These are phyloP conservation scores for Porites australiensis DNA, from an alignment of 64 coral and sea anemone species.

Conservation along the genomic window DNA sequence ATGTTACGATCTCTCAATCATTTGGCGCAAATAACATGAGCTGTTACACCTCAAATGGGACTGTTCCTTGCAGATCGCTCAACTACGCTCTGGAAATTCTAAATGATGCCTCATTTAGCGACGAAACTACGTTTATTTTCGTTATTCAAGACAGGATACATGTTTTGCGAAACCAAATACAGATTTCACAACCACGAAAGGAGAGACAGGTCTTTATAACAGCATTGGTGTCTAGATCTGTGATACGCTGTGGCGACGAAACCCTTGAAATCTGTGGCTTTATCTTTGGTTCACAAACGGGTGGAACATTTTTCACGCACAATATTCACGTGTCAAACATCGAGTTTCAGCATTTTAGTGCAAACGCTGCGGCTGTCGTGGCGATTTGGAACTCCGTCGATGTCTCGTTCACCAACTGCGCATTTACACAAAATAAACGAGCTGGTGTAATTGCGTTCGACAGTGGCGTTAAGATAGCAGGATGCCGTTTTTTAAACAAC, in stretches of 20 bases:
- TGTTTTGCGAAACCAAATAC: not conserved
- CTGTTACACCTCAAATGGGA: not conserved
- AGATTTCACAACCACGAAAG: conserved; percentile 28
- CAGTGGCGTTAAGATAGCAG: conserved; percentile 63
- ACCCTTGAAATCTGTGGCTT: not conserved
- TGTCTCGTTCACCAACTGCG: conserved; percentile 67
- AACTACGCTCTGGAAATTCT: conserved; percentile 28
- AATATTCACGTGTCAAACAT: conserved; percentile 71
- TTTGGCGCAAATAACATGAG: not conserved
- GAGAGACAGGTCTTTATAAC: conserved; percentile 21
- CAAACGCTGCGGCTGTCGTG: conserved; percentile 54
- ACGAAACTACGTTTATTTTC: conserved; percentile 19
- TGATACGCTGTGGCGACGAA: not conserved
- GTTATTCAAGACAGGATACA: conserved; percentile 28
- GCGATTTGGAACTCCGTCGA: conserved; percentile 71
- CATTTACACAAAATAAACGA: conserved; percentile 69
- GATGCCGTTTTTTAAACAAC: conserved; percentile 72
- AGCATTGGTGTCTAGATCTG: not conserved
- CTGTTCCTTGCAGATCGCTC: conserved; percentile 22
- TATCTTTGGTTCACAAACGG: not conserved
- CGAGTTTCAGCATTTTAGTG: conserved; percentile 64
- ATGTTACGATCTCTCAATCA: conserved; percentile 6
- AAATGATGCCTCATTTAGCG: not conserved
- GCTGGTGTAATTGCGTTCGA: conserved; percentile 78
- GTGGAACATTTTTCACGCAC: not conserved